Base-by-base conservation (phyloP, 1,140 invertebrate species). In the Triops cancriformis region DNA sequence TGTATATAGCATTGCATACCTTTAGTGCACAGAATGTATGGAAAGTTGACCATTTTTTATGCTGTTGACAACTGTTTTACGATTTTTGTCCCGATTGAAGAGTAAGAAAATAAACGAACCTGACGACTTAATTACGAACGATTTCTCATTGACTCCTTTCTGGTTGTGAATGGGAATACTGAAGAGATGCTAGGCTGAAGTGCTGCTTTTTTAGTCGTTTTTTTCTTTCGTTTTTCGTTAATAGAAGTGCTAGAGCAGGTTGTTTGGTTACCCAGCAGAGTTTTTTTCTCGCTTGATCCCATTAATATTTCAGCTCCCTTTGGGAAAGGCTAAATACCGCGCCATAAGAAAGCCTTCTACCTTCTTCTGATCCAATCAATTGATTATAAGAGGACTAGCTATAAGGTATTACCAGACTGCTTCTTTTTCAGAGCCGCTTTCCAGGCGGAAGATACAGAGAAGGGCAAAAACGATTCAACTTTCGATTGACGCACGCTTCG, bases 301-400 rank as follows among this genome's bases (percentile, higher is more conserved):
- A 64, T 64, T 64, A 64, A 64, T 64, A 64, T 64, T 64, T 64
- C 51, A 23, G 14, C 51, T 64, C 2, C 23, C 23, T 64, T 64
- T 23, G 0, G 51, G 51, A 18, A 64, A 23, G 51, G 51, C n/a
- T 64, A 64, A 64, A 64, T 64, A 64, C 51, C 51, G 51, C 31
- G 31, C 31, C 31, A 64, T 23, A 18, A 64, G 51, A 64, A 64
- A 64, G 51, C 51, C 51, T 37, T n/a, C 10, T 64, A n/a, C 51
- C 18, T 64, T 64, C 51, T 64, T 14, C 31, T 64, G 51, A 64
- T 64, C 51, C 51, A 64, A 64, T 64, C 51, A 64, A 64, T 64
- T 64, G 51, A 64, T 64, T 64, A 18, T 64, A 7, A 64, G 51
- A 64, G 18, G 51, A 64, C 18, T 64, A 64, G 51, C 23, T 23